Percentiles rank a stretch among this genome's conserved stretches.
Evolutionary conservation across 2,797 vertebrate species (phyloP).

Genomic region (Crax fasciolata): DNA sequence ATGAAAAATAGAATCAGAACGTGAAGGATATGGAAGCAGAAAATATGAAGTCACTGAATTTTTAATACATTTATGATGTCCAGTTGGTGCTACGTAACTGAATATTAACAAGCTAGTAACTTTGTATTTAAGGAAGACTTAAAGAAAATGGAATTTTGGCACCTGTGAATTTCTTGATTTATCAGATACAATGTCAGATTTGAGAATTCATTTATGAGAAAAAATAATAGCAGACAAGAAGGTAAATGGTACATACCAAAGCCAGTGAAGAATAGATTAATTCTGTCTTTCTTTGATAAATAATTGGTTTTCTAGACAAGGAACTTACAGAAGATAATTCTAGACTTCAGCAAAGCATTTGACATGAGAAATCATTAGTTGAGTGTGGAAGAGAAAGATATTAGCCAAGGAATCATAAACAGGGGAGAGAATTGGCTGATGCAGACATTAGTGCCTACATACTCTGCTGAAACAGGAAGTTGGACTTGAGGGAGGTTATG

Average conservation of each 20-base stretch:
- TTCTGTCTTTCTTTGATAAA: background rate
- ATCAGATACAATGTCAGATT: background rate
- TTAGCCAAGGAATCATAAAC: slow-evolving; percentile 25
- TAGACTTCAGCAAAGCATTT: slow-evolving; percentile 19
- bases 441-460: slow-evolving; percentile 23
- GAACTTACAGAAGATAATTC: slow-evolving; percentile 12
- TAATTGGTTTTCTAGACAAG: slow-evolving; percentile 24
- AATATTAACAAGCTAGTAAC: background rate
- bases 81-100: background rate
- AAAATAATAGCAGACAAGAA: background rate
- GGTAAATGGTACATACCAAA: background rate
- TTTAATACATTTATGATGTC: background rate
- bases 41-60: background rate
- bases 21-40: background rate
- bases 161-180: slow-evolving; percentile 9
- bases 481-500: slow-evolving; percentile 6
- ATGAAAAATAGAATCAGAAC: background rate
- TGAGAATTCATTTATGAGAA: background rate
- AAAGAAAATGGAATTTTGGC: background rate
- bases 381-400: slow-evolving; percentile 23
- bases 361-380: slow-evolving; percentile 9
- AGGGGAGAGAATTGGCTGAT: background rate
- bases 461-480: background rate
- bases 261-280: background rate
- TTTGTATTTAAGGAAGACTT: slow-evolving; percentile 6